These are phyloP conservation scores for Linyphia triangularis DNA, from an alignment of 2,888 invertebrate species.

Conservation along the genomic window DNA sequence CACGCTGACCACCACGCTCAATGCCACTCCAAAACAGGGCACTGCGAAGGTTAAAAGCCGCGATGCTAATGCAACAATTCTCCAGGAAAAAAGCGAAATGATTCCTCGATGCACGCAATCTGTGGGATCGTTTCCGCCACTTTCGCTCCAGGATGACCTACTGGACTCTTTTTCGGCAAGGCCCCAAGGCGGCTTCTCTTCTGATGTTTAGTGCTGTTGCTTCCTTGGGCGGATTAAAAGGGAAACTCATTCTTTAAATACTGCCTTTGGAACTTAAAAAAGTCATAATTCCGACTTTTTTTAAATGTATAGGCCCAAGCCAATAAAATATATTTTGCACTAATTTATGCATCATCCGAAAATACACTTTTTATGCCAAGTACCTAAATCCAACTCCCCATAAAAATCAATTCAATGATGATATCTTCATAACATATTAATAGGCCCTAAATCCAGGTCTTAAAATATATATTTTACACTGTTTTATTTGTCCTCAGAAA, in stretches of 20 bases:
- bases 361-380: too few species aligned
- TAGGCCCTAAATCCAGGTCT: too few species aligned
- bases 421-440: too few species aligned
- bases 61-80: slow-evolving; percentile 32
- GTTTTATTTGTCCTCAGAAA: too few species aligned
- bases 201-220: background rate
- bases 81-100: slow-evolving; percentile 44
- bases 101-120: slow-evolving; percentile 59
- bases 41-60: slow-evolving; percentile 63
- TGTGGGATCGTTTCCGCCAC: slow-evolving; percentile 59
- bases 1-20: slow-evolving; percentile 44
- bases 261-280: background rate
- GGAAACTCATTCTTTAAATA: background rate
- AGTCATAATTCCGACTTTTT: background rate
- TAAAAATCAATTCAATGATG: too few species aligned
- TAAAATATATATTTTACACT: too few species aligned
- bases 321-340: background rate
- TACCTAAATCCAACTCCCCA: too few species aligned
- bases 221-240: background rate
- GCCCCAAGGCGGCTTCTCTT: slow-evolving; percentile 23
- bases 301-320: too few species aligned
- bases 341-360: background rate
- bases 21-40: slow-evolving; percentile 45
- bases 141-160: slow-evolving; percentile 68
- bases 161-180: slow-evolving; percentile 61